Conservation (phyloP, 2,113 vertebrate genomes). For the Hippotragus niger region DNA sequence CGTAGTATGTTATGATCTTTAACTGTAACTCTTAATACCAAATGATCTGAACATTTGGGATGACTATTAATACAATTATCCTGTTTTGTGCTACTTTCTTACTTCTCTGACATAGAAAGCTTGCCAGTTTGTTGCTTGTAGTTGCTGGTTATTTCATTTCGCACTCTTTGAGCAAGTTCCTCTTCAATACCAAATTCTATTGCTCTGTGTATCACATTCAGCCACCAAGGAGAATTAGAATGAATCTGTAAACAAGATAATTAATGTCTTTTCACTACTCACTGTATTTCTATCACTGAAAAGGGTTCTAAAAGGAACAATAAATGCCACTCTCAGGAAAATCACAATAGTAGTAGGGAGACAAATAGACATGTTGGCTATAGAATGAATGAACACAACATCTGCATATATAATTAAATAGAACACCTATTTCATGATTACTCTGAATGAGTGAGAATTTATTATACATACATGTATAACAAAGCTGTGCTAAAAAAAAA, state of each 20-base stretch:
- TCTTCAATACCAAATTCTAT: constrained; percentile 90
- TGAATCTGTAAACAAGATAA: constrained; percentile 74
- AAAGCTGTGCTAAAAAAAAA: constrained; percentile 7
- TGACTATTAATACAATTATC: not conserved
- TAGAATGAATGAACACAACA: not conserved
- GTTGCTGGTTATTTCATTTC: constrained; percentile 93
- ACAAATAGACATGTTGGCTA: not conserved
- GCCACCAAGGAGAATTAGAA: constrained; percentile 92
- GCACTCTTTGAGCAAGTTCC: constrained; percentile 92
- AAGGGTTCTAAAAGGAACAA: not conserved
- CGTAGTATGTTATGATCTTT: not conserved
- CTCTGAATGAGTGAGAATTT: constrained; percentile 4
- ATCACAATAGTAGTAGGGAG: not conserved
- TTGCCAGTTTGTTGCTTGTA: constrained; percentile 93
- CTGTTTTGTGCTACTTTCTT: constrained; percentile 71
- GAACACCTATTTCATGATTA: not conserved
- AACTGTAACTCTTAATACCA: constrained; percentile 12
- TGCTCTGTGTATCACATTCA: constrained; percentile 92
- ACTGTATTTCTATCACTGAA: not conserved
- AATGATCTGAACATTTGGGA: not conserved
- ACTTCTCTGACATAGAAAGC: constrained; percentile 98
- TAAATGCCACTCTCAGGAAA: not conserved
- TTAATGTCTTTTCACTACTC: not conserved
- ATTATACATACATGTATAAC: not conserved
- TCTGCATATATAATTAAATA: not conserved